Evolutionary conservation across 2,888 invertebrate genomes (phyloP).

Genomic region (Hypolimnas misippus): DNA sequence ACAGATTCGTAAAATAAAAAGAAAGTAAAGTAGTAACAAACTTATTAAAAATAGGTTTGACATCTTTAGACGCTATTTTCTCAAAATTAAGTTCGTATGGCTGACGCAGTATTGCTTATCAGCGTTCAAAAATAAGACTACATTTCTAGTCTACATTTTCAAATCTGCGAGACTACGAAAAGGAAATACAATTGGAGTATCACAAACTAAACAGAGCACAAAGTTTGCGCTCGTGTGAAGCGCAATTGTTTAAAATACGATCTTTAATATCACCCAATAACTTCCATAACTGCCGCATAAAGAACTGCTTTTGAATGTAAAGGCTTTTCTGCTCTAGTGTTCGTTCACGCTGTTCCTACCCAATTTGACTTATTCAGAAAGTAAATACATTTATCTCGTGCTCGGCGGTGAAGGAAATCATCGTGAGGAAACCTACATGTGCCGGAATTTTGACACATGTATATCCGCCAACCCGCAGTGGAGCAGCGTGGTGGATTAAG

Average conservation of each 20-base stretch:
- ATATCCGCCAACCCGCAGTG: too few relatives aligned
- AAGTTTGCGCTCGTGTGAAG: constrained; percentile 23
- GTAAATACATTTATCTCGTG: too few relatives aligned
- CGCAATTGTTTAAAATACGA: constrained; percentile 35
- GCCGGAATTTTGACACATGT: too few relatives aligned
- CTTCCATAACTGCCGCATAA: constrained; percentile 31
- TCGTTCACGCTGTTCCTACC: constrained; percentile 1
- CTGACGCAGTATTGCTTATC: too few relatives aligned
- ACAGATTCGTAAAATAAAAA: too few relatives aligned
- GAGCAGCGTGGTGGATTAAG: too few relatives aligned
- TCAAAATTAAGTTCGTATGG: too few relatives aligned
- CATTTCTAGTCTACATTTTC: not conserved
- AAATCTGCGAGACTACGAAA: not conserved
- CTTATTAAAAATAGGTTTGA: too few relatives aligned
- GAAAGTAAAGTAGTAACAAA: too few relatives aligned
- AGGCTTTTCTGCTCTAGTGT: constrained; percentile 13
- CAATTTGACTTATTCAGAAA: not conserved
- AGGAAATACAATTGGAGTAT: not conserved
- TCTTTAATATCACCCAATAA: constrained; percentile 36
- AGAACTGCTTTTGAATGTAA: constrained; percentile 36
- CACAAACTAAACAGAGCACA: constrained; percentile 11
- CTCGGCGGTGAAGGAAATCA: too few relatives aligned
- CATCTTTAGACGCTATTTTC: too few relatives aligned
- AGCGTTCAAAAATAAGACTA: not conserved
- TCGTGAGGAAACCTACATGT: too few relatives aligned